These are phyloP conservation scores for Apamea monoglypha DNA, from an alignment of 2,888 invertebrate species.

Conservation along the genomic window DNA sequence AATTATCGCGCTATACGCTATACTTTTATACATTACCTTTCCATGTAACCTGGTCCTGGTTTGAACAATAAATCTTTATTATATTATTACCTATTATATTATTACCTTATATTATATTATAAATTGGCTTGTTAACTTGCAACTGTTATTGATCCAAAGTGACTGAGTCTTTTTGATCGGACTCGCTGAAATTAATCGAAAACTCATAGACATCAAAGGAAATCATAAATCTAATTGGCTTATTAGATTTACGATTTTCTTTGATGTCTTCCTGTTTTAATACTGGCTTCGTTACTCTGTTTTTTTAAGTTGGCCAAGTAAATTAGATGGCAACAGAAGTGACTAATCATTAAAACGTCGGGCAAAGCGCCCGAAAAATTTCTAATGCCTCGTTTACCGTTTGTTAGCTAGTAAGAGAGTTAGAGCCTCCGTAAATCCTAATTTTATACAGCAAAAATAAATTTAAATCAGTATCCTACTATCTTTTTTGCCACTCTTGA, in stretches of 20 bases:
- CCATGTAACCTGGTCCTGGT: not conserved
- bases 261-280: not conserved
- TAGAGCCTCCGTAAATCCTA: not conserved
- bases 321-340: conserved; percentile 4
- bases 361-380: not conserved
- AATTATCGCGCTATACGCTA: too few relatives aligned
- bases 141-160: not conserved
- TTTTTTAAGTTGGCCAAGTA: conserved; percentile 10
- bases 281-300: not conserved
- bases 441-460: conserved; percentile 14
- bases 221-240: not conserved
- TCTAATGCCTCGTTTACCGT: conserved; percentile 20
- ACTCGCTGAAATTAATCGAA: not conserved
- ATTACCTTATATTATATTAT: too few relatives aligned
- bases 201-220: not conserved
- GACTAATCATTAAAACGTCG: conserved; percentile 2
- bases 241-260: not conserved
- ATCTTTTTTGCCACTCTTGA: conserved; percentile 33
- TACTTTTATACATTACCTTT: not conserved
- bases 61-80: not conserved
- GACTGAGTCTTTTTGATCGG: not conserved
- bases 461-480: conserved; percentile 22
- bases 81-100: not conserved
- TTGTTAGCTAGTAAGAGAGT: conserved; percentile 9
- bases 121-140: not conserved